phyloP scores from a whole-genome alignment of 2,797 vertebrate genomes.

The Helicolenus hilgendorfi region DNA sequence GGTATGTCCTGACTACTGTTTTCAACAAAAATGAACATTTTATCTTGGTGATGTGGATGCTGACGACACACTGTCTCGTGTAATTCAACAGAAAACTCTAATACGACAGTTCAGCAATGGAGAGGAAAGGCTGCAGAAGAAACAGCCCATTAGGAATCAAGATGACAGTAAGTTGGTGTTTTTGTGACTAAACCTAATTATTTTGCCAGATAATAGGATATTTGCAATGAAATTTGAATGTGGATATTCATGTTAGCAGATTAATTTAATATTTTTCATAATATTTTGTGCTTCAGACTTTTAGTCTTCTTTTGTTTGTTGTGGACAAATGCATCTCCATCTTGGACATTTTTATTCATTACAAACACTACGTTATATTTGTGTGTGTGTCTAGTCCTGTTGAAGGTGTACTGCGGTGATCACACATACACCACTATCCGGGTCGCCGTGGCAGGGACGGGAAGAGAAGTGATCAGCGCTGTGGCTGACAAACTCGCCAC shows the following conservation, averaged over 20 bases:
- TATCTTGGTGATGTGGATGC: background rate
- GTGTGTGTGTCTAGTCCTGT: slow-evolving; percentile 89
- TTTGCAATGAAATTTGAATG: background rate
- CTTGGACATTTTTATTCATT: background rate
- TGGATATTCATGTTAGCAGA: background rate
- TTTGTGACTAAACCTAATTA: background rate
- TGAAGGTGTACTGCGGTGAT: slow-evolving; percentile 97
- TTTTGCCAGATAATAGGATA: background rate
- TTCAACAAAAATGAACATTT: background rate
- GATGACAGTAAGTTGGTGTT: slow-evolving; percentile 94
- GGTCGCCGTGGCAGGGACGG: slow-evolving; percentile 92
- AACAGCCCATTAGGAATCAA: slow-evolving; percentile 95
- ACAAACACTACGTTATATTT: background rate
- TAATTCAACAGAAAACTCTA: slow-evolving; percentile 93
- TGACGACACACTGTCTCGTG: slow-evolving; percentile 5
- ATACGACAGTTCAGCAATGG: slow-evolving; percentile 96
- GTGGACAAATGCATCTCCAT: background rate
- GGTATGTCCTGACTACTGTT: slow-evolving; percentile 81
- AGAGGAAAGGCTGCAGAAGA: slow-evolving; percentile 96
- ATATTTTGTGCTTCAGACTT: background rate
- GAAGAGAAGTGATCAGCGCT: slow-evolving; percentile 94
- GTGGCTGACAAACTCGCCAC: slow-evolving; percentile 96
- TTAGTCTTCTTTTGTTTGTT: background rate
- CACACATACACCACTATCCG: slow-evolving; percentile 98
- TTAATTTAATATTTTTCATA: background rate